A percentile compares a stretch with the other conserved stretches of the same genome.
phyloP scores from a whole-genome alignment of 2,797 vertebrate genomes.

The Spinibarbus caldwelli region DNA sequence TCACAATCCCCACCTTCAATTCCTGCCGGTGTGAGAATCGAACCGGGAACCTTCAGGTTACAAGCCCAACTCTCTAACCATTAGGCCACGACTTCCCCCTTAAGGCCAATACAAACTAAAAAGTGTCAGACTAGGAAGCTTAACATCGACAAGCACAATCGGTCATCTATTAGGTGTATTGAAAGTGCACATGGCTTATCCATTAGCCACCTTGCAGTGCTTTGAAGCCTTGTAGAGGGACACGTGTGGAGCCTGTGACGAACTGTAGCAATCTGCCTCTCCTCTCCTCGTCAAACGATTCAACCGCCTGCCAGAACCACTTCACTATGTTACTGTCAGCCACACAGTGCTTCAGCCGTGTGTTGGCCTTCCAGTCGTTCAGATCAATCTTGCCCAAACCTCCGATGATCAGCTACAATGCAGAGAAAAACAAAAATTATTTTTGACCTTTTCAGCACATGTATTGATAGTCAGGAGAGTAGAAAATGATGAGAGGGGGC shows the following conservation, averaged over 20 bases:
- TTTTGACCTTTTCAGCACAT: not conserved
- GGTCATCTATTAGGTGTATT: conserved; percentile 9
- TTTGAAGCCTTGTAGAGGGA: conserved; percentile 96
- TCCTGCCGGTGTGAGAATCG: too few species aligned
- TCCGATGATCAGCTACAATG: conserved; percentile 89
- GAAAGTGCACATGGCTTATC: conserved; percentile 55
- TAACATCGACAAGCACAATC: not conserved
- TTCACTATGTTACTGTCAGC: conserved; percentile 94
- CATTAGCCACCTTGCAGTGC: conserved; percentile 97
- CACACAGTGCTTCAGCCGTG: conserved; percentile 93
- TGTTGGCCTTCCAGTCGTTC: conserved; percentile 96
- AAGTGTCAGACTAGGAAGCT: not conserved
- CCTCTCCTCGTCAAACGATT: conserved; percentile 93
- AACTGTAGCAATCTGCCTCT: conserved; percentile 94
- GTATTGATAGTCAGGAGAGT: not conserved
- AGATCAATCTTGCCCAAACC: conserved; percentile 96
- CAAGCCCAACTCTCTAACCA: too few species aligned
- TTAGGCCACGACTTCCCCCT: too few species aligned
- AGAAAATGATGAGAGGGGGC: not conserved
- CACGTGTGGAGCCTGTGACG: conserved; percentile 92
- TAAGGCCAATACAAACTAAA: conserved; percentile 1
- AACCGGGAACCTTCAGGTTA: too few species aligned
- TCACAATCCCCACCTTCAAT: too few species aligned
- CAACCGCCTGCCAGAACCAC: conserved; percentile 99
- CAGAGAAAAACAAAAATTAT: not conserved